Evolutionary conservation across 1,140 invertebrate species (phyloP).

Genomic region (Orchestia grillus): DNA sequence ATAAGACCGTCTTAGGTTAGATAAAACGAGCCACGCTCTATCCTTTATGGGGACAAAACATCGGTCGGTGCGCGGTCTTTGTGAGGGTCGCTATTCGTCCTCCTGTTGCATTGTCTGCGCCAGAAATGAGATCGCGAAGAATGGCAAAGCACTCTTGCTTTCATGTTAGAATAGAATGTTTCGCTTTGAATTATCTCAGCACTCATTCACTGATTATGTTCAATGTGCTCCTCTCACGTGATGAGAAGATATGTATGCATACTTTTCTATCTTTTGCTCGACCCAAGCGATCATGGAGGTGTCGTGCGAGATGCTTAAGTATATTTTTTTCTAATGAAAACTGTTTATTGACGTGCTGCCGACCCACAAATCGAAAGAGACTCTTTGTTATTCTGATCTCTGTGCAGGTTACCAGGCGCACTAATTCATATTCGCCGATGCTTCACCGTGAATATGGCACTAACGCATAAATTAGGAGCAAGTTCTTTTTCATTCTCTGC

Average conservation of each 20-base stretch:
- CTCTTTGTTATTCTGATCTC: too few species aligned
- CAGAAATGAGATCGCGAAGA: background rate
- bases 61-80: background rate
- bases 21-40: background rate
- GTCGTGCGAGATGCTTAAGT: too few species aligned
- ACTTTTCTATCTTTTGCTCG: too few species aligned
- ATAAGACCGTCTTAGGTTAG: background rate
- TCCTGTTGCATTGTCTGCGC: background rate
- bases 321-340: too few species aligned
- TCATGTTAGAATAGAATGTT: background rate
- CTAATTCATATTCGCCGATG: too few species aligned
- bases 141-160: background rate
- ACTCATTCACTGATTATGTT: background rate
- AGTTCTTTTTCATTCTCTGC: background rate
- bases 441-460: too few species aligned
- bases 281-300: too few species aligned
- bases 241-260: too few species aligned
- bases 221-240: background rate
- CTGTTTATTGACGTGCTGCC: too few species aligned
- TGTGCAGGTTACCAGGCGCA: too few species aligned
- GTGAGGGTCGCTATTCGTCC: background rate
- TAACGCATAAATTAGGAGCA: background rate
- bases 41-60: background rate
- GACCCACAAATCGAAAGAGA: too few species aligned
- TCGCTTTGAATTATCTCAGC: background rate